These are phyloP conservation scores for Micoletzkya japonica DNA, from an alignment of 2,888 invertebrate genomes.

Conservation along the genomic window DNA sequence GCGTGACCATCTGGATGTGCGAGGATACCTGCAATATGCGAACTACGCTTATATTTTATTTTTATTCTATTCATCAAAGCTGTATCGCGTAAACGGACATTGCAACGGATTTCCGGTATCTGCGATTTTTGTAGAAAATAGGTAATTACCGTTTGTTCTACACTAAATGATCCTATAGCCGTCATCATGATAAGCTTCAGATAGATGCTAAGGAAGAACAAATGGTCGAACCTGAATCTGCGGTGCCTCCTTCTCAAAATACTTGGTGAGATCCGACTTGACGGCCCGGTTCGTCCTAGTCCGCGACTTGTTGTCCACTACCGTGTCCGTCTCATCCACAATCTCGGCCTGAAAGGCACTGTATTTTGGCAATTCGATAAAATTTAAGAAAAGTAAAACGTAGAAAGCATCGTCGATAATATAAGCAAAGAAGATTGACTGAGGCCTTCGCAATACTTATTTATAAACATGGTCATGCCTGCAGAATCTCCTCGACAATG, in stretches of 20 bases:
- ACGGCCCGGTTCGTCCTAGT: not conserved
- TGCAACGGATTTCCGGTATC: too few relatives aligned
- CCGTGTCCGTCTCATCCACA: constrained; percentile 92
- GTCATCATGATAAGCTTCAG: too few relatives aligned
- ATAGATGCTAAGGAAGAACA: not conserved
- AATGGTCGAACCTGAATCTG: constrained; percentile 10
- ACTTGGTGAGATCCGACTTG: constrained; percentile 37
- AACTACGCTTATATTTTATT: too few relatives aligned
- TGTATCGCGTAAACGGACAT: too few relatives aligned
- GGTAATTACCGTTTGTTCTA: too few relatives aligned
- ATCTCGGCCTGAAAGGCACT: constrained; percentile 89
- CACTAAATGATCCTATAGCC: too few relatives aligned
- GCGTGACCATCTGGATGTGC: constrained; percentile 45
- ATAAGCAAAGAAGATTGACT: not conserved
- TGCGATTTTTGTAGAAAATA: too few relatives aligned
- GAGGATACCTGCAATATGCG: constrained; percentile 17
- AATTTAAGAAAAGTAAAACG: not conserved
- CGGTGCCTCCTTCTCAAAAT: constrained; percentile 50
- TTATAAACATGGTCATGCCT: constrained; percentile 31
- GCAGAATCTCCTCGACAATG: constrained; percentile 55
- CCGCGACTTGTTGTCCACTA: constrained; percentile 58
- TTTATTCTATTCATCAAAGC: too few relatives aligned
- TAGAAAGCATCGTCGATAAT: not conserved
- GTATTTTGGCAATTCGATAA: not conserved
- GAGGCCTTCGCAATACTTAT: not conserved